Evolutionary conservation across 1,140 invertebrate genomes (phyloP), one percentile per base, ranked within the genome.

Genomic region (Prorops nasuta): DNA sequence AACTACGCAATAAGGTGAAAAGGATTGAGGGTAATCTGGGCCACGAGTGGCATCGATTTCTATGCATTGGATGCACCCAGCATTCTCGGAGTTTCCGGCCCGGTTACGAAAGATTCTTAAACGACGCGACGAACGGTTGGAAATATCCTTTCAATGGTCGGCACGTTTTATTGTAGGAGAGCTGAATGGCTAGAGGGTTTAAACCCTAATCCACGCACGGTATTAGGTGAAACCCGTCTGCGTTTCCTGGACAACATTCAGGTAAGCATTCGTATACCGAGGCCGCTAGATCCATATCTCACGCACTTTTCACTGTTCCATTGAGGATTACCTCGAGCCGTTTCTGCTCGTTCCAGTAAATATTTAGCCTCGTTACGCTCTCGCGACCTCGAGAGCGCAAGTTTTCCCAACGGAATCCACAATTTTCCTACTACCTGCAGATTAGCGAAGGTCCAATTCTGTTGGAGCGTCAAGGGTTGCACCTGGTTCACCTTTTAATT

Each of bases 171-270:
- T 63, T 63, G 51, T 63, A n/a, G 48, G 9, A 36, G 28, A 32
- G 10, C 31, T 60, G 60, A 62, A 62, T 60, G 17, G 40, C 16
- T 37, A 38, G 58, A 50, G 60, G 56, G 58, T 61, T 60, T 70
- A 62, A 71, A 65, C 64, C 58, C 56, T 72, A 71, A 74, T 74
- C 66, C 63, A 37, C 22, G 40, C 58, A 6, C 10, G 24, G 44
- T 44, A 67, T 72, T 73, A 68, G 65, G 61, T 72, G 63, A 72
- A 73, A 71, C 66, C 63, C 64, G 67, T 56, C 60, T 56, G 36
- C 57, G 48, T 66, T 66, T 67, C 55, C 62, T 59, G 49, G 24
- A n/a, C n/a, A n/a, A n/a, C n/a, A n/a, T n/a, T n/a, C n/a, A n/a
- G n/a, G n/a, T n/a, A 47, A 48, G 44, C 47, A 59, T 63, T 66